These are phyloP conservation scores for Harpagus bidentatus DNA, from an alignment of 2,113 vertebrate species.

Conservation along the genomic window DNA sequence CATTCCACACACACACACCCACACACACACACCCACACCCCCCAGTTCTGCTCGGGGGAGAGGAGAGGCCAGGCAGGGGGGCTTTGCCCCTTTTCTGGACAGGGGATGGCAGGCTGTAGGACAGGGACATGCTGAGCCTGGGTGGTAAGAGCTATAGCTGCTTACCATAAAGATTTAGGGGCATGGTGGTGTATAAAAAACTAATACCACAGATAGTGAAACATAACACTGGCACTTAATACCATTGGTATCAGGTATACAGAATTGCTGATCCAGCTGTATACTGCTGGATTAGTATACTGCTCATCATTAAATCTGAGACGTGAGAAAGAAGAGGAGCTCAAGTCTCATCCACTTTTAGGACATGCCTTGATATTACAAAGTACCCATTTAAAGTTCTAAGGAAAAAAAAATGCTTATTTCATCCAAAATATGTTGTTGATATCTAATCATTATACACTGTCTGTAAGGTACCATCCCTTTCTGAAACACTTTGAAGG, in stretches of 20 bases:
- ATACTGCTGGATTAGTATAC: background rate
- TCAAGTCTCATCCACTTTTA: background rate
- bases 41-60: fast-evolving
- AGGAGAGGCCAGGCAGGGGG: background rate
- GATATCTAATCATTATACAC: fast-evolving
- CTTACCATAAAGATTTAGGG: background rate
- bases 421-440: background rate
- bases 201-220: background rate
- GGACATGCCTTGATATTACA: background rate
- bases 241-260: background rate
- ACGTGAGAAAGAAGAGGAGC: background rate
- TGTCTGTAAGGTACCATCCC: background rate
- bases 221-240: background rate
- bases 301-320: background rate
- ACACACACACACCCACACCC: too few species aligned
- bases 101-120: background rate
- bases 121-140: background rate
- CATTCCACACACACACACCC: too few species aligned
- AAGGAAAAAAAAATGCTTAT: background rate
- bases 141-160: background rate
- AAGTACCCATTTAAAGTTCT: background rate
- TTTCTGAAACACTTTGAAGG: background rate
- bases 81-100: background rate
- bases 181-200: background rate
- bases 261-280: background rate